phyloP scores from a whole-genome alignment of 2,113 vertebrate species.

The human (Homo sapiens) region GRCh38 chr15:29148001-29148500 shows the following conservation, averaged over 20 bases:
- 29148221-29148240: not conserved
- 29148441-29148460: not conserved
- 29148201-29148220: not conserved
- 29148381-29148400: not conserved
- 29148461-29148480: not conserved
- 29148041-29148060: not conserved
- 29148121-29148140: not conserved
- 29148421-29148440: not conserved
- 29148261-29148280: not conserved
- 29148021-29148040: not conserved
- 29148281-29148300: not conserved
- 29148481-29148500: not conserved
- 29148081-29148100: not conserved
- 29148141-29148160: not conserved
- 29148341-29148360: not conserved
- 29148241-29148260: not conserved
- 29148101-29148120: not conserved
- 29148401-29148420: not conserved
- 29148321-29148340: not conserved
- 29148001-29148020: not conserved
- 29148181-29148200: not conserved
- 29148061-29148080: not conserved
- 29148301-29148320: not conserved
- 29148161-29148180: not conserved
- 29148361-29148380: not conserved